Base-by-base conservation (phyloP, 2,113 vertebrate species). In the Pardalotus punctatus region DNA sequence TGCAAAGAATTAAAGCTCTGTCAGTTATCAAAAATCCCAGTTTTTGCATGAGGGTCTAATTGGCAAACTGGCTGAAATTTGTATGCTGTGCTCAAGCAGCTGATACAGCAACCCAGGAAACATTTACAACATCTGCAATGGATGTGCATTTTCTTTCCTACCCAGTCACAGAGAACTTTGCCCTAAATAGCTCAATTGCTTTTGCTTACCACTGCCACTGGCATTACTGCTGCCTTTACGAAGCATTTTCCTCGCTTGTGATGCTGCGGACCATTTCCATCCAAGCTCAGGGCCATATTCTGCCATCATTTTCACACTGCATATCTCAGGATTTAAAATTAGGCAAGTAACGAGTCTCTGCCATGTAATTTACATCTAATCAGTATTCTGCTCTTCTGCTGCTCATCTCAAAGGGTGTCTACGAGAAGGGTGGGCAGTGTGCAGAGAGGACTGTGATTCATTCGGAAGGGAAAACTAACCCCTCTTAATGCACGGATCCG, bases 321-420 rank as follows among this genome's bases (percentile, higher is more conserved):
- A 95, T 95, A 93, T 81, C 91, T 86, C 93, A 91, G 95, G 93
- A 97, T 97, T 96, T 96, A 93, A 96, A 96, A 93, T 96, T 94
- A 97, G 85, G 90, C 86, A 86, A 91, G 87, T 96, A 95, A 96
- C 61, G 94, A 98, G 94, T 85, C 61, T 96, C 81, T 97, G 95
- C 88, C 72, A 88, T 88, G 60, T 95, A 90, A 96, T 94, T 96
- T 97, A 94, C 95, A 95, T 96, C 93, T 92, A 97, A 95, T 94
- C 94, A 96, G 92, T 95, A 93, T 93, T 88, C 94, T 96, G 86
- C 78, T 92, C 78, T 92, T 96, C 84, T 89, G 95, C 92, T 89
- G 90, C 87, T 97, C 78, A 85, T 88, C 86, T 96, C 67, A 70
- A 90, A 79, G 93, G 88, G 89, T 89, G 94, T 91, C 89, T 97